Evolutionary conservation across 1,140 invertebrate species (phyloP), one percentile per base, ranked within the genome.

Genomic region (Leptinotarsa defecta): DNA sequence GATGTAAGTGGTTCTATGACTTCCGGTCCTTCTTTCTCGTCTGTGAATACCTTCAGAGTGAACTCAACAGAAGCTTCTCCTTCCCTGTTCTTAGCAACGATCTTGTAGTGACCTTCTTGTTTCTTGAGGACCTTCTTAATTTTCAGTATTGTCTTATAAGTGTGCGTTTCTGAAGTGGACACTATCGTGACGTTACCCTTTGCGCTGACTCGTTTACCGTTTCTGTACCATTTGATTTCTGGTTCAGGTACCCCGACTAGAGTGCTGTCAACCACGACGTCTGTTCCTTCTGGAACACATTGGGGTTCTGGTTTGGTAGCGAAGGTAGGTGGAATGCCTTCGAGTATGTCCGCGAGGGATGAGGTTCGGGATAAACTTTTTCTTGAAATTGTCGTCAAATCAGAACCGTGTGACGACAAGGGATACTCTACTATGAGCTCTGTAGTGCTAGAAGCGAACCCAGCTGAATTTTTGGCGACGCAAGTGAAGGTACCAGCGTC

Each of bases 401-500:
- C 94, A 1, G 94, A 95, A 13, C 94, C 95, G 83, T 96, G 94
- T 86, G 96, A 95, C 13, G 94, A 96, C 24, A 95, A 83, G 24
- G 94, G 93, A 64, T 92, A 91, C 87, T 97, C 94, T 0, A 98
- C 94, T 27, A 92, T 90, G 15, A 98, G 85, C 85, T 97, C 95
- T 1, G 96, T 96, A 6, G 95, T 95, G 81, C 94, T 95, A 0
- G 95, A 95, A 1, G 96, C 95, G 86, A 95, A 96, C 34, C 98
- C 98, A 61, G 94, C 94, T 4, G 93, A 89, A 85, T 99, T 99
- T 84, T 98, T 98, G 15, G 97, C 95, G 15, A 99, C 94, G 82
- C 97, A 98, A 0, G 96, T 98, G 86, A 98, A 99, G 64, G 93
- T 94, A 3, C 97, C 98, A 3, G 96, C 95, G 86, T 99, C 98